Conservation (phyloP, 2,113 vertebrate species). For the Percina caprodes region DNA sequence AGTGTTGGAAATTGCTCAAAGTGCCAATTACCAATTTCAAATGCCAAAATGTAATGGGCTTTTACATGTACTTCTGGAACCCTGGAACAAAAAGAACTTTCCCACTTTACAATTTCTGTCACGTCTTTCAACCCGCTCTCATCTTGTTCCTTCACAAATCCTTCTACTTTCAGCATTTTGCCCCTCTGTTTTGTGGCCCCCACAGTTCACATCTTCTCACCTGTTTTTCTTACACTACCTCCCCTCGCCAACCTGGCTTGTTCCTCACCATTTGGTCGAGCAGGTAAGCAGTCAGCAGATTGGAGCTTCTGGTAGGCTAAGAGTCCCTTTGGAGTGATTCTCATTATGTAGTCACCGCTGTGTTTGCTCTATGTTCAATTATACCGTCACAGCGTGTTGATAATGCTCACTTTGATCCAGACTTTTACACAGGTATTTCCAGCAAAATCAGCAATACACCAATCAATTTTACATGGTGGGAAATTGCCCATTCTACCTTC, state of each 20-base stretch:
- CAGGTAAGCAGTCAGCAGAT: conserved; percentile 20
- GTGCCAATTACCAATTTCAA: not conserved
- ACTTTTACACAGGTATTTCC: not conserved
- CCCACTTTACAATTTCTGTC: not conserved
- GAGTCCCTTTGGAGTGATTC: conserved; percentile 21
- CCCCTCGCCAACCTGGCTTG: not conserved
- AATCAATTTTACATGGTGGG: not conserved
- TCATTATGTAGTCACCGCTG: conserved; percentile 21
- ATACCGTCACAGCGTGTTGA: conserved; percentile 5
- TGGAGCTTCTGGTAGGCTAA: conserved; percentile 18
- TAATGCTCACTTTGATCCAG: not conserved
- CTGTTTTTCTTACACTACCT: not conserved
- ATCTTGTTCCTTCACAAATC: not conserved
- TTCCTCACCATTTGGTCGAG: conserved; percentile 17
- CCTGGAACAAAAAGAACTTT: not conserved
- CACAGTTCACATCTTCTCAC: not conserved
- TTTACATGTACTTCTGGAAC: not conserved
- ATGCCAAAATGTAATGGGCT: not conserved
- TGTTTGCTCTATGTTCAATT: conserved; percentile 20
- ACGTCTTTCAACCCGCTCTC: not conserved
- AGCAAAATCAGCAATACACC: conserved; percentile 2
- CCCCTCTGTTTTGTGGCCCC: not conserved
- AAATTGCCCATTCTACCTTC: not conserved
- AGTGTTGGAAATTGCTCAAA: not conserved
- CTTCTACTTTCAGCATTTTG: not conserved